Conservation (phyloP, 2,888 invertebrate genomes). For the Phlogophora meticulosa region DNA sequence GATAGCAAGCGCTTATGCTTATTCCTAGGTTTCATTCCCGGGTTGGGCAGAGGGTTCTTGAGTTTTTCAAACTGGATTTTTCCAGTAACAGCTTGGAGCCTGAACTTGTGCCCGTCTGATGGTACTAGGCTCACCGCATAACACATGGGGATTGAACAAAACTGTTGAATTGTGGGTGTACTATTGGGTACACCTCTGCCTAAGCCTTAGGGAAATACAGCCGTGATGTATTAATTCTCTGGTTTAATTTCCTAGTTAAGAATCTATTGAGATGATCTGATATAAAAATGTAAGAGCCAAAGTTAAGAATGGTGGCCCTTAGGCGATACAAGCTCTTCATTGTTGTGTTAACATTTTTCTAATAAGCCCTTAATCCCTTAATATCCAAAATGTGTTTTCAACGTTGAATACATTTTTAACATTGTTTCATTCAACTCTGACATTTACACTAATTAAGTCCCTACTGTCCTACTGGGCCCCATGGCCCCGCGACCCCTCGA, state of each 20-base stretch:
- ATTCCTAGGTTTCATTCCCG: too few relatives aligned
- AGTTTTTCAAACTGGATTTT: too few relatives aligned
- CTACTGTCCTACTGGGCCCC: neutral
- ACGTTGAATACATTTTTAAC: neutral
- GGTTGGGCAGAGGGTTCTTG: too few relatives aligned
- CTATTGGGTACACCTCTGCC: too few relatives aligned
- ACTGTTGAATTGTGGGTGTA: too few relatives aligned
- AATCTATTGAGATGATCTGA: neutral
- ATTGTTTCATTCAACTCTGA: neutral
- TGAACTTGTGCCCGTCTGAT: too few relatives aligned
- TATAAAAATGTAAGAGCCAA: neutral
- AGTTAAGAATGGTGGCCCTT: neutral
- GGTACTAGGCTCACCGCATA: too few relatives aligned
- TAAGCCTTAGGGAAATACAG: too few relatives aligned
- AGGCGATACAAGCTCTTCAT: neutral
- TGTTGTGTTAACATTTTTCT: neutral
- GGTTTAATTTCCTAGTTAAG: neutral
- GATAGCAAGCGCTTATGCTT: too few relatives aligned
- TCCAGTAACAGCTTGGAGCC: too few relatives aligned
- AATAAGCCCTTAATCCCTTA: neutral
- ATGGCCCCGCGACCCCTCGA: fast-evolving
- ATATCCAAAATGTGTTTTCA: neutral
- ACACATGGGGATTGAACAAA: too few relatives aligned
- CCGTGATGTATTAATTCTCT: too few relatives aligned
- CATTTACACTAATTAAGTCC: neutral